Conservation (phyloP, 2,888 invertebrate genomes). For the Diabrotica balteata region DNA sequence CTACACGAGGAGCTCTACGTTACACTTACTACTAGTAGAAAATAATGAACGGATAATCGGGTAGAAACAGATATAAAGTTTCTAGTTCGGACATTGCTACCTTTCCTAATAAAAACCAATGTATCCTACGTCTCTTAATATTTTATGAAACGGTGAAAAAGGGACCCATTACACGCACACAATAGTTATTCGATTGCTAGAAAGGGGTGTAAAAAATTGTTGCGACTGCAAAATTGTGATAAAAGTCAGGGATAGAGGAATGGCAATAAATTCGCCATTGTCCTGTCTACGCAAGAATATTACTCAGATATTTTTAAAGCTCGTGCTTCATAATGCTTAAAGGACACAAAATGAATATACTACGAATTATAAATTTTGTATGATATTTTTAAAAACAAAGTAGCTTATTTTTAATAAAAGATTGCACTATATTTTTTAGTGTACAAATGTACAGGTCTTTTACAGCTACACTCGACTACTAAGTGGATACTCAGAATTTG, state of each 20-base stretch:
- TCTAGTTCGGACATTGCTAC: slow-evolving; percentile 5
- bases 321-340: no score
- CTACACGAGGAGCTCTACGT: neutral
- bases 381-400: no score
- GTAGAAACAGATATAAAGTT: slow-evolving; percentile 6
- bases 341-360: no score
- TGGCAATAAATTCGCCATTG: neutral
- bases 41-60: slow-evolving; percentile 8
- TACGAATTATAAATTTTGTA: no score
- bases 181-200: slow-evolving; percentile 6
- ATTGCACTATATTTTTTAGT: no score
- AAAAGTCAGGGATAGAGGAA: neutral
- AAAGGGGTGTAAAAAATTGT: neutral
- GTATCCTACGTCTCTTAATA: slow-evolving; percentile 2
- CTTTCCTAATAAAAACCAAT: slow-evolving; percentile 9
- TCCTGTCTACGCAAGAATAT: no score
- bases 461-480: no score
- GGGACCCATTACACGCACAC: neutral
- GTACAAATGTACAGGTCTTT: no score
- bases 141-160: slow-evolving; percentile 6
- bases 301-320: no score
- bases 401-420: no score
- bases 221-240: slow-evolving; percentile 1
- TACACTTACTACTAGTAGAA: slow-evolving; percentile 1
- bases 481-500: no score